Evolutionary conservation across 2,797 vertebrate species (phyloP).

Genomic region (Heteromormyrus szaboi): DNA sequence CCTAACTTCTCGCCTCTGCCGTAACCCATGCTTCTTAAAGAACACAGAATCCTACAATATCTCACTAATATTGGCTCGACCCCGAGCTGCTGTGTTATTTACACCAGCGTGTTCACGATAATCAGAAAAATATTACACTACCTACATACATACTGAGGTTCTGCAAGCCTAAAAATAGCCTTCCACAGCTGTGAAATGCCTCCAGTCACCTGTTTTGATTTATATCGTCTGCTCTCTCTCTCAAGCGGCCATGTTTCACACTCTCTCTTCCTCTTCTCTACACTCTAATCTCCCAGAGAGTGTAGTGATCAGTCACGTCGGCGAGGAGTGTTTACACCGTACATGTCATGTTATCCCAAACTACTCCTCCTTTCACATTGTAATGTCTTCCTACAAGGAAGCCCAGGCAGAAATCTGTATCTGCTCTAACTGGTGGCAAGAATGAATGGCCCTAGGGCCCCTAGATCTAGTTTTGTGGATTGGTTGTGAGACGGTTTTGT

Average conservation of each 20-base stretch:
- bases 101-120: background rate
- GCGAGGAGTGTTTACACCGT: background rate
- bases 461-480: background rate
- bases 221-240: background rate
- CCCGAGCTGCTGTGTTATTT: background rate
- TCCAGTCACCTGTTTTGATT: constrained; percentile 6
- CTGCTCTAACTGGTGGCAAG: background rate
- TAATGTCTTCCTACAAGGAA: background rate
- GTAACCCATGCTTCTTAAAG: background rate
- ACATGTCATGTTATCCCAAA: background rate
- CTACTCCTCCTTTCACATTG: background rate
- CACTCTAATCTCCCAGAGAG: background rate
- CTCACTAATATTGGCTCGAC: background rate
- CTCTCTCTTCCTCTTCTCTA: background rate
- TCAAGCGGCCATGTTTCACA: background rate
- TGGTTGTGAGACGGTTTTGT: background rate
- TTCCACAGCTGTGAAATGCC: background rate
- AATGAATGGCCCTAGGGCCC: background rate
- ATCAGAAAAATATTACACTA: background rate
- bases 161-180: background rate
- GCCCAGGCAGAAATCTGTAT: background rate
- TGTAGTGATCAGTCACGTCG: constrained; percentile 1
- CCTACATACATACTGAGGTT: background rate
- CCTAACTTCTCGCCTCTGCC: background rate
- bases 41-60: background rate